Base-by-base conservation (phyloP, 2,888 invertebrate genomes). In the Andrena trimmerana region DNA sequence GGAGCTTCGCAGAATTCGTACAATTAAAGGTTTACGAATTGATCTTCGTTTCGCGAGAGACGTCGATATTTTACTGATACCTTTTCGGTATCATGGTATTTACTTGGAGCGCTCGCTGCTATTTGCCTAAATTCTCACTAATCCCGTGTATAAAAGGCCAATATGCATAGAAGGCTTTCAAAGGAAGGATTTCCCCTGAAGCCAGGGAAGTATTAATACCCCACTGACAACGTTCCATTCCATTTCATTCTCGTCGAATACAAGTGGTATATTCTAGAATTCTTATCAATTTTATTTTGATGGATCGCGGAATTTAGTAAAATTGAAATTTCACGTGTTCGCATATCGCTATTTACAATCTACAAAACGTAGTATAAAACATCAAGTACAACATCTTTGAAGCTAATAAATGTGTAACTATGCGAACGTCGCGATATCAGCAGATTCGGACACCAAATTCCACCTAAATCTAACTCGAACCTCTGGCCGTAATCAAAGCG, bases 271-370 rank as follows among this genome's bases (percentile, higher is more conserved):
- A 36, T 20, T 20, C 33, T 36, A 5, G 33, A 20, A 36, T 36
- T 62, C 29, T n/a, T 20, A n/a, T 62, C 13, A 52, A 54, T 62
- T 31, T 24, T 24, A 16, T n/a, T 54, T 6, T 63, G 52, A 63
- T 54, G 29, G 72, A 73, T 73, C n/a, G 54, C 10, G 8, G 54
- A 27, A 42, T 73, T 42, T n/a, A 57, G 13, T 2, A 6, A 27
- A n/a, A 50, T 48, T 60, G 7, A 50, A 63, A 75, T 60, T 62
- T 52, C 57, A 20, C 52, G 57, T 42, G 50, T 74, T 59, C 24
- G 13, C 3, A 2, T 8, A n/a, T 29, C 10, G 42, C 13, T 1
- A 10, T 24, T 16, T 71, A 33, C 33, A 62, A 54, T 10, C 20
- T 24, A 54, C 8, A 8, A 52, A n/a, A 54, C n/a, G 54, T 2